phyloP scores from a whole-genome alignment of 2,113 vertebrate genomes.

The Leptodactylus fuscus region DNA sequence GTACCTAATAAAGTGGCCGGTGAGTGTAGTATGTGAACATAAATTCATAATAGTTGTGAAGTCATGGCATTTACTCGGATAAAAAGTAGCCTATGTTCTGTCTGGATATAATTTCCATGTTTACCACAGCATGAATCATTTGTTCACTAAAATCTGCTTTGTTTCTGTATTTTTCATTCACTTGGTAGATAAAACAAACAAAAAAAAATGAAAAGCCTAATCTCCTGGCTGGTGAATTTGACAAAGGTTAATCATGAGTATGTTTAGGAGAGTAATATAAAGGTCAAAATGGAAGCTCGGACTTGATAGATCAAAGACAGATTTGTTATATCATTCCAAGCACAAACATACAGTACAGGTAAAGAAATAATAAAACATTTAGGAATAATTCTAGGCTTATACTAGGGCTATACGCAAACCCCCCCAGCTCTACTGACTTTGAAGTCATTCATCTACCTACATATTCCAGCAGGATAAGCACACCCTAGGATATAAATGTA shows the following conservation, averaged over 20 bases:
- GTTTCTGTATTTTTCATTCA: background rate
- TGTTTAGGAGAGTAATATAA: slow-evolving; percentile 10
- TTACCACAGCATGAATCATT: background rate
- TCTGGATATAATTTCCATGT: background rate
- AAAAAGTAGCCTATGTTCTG: too few species aligned
- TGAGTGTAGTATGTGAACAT: too few species aligned
- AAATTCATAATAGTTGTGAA: too few species aligned
- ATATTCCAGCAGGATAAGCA: too few species aligned
- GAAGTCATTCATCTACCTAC: too few species aligned
- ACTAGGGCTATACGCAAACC: background rate
- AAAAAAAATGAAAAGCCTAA: background rate
- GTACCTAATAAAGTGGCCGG: too few species aligned
- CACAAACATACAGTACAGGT: slow-evolving; percentile 17
- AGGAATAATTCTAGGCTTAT: background rate
- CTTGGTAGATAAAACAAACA: slow-evolving; percentile 12
- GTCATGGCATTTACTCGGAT: too few species aligned
- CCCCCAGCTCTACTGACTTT: background rate
- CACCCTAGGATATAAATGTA: too few species aligned
- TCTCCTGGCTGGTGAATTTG: background rate
- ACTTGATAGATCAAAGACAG: slow-evolving; percentile 15
- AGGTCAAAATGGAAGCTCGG: background rate
- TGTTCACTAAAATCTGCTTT: background rate
- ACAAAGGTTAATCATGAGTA: slow-evolving; percentile 2
- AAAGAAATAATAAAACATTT: background rate
- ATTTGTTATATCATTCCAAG: background rate